phyloP scores from a whole-genome alignment of 92 coral and sea anemone species.

The Micromussa lordhowensis region DNA sequence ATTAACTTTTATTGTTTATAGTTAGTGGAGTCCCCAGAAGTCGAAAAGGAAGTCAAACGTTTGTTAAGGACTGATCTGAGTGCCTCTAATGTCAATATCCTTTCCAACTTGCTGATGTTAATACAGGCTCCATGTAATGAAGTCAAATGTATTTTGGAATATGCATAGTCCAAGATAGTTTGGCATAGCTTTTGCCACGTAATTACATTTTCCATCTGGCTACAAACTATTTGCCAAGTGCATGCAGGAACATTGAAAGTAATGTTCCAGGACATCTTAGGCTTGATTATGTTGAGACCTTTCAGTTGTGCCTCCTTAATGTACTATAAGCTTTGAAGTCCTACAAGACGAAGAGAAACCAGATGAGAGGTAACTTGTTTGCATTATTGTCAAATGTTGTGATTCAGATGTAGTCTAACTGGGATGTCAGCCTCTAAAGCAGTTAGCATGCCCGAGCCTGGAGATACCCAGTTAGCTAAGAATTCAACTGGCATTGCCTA shows the following conservation, averaged over 20 bases:
- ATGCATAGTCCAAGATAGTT: too few species aligned
- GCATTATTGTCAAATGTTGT: background rate
- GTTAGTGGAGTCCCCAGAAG: conserved; percentile 98
- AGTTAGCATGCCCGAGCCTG: background rate
- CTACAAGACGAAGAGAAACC: conserved; percentile 95
- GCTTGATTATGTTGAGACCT: background rate
- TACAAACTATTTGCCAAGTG: background rate
- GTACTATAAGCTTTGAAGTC: conserved; percentile 84
- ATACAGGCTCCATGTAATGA: background rate
- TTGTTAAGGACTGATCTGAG: conserved; percentile 94
- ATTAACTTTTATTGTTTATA: background rate
- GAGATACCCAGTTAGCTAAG: background rate
- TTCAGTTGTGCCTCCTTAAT: conserved; percentile 28
- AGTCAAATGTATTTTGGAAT: background rate
- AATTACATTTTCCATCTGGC: background rate
- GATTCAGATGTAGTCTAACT: background rate
- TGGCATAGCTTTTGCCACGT: background rate
- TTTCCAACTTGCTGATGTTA: conserved; percentile 18
- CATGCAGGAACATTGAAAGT: background rate
- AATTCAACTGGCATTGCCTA: background rate
- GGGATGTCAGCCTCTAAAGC: background rate
- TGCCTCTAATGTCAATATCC: conserved; percentile 97
- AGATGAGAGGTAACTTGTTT: conserved; percentile 67
- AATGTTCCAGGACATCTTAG: background rate
- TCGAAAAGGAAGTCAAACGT: conserved; percentile 95